Base-by-base conservation (phyloP, 1,140 invertebrate species). In the Neelides sp. region DNA sequence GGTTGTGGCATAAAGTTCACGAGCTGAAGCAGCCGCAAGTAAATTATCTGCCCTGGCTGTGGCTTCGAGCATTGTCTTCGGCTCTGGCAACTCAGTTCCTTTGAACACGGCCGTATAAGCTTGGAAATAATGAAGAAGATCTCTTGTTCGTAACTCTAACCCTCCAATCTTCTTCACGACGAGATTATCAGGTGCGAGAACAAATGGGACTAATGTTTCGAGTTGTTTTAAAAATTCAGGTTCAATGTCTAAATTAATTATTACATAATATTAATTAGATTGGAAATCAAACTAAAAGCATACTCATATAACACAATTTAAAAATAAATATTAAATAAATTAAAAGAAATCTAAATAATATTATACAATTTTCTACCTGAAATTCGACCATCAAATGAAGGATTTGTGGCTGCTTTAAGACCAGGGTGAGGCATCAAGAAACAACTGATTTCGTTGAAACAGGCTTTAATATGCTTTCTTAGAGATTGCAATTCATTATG, bases 391-490 rank as follows among this genome's bases (percentile, higher is more conserved):
- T 97, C 89, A 68, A 98, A 98, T 44, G 83, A 75, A 1, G 91
- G 92, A 75, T 90, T 93, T 13, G 90, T 96, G 36, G 94, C 91
- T 19, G 98, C 95, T 66, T 82, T 85, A 1, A 96, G 75, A 13
- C 95, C 95, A 1, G 95, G 95, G 75, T 98, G 94, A 10, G 95
- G 95, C 85, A 99, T 84, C 34, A 99, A 70, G 69, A 94, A 98
- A 68, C 94, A 98, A 10, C 83, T 82, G 58, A 98, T 94, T 63
- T 93, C 83, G 10, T 80, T 79, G 71, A 98, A 98, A 68, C 94
- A 98, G 1, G 86, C 83, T 44, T 82, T 80, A 54, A 99, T 96
- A 65, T 98, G 92, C 64, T 82, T 82, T 17, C 96, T 73, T 15
- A 98, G 71, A 41, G 90, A 85, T 64, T 96, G 89, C 34, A 98